phyloP scores from a whole-genome alignment of 1,140 invertebrate genomes.

The Piezodorus guildinii region DNA sequence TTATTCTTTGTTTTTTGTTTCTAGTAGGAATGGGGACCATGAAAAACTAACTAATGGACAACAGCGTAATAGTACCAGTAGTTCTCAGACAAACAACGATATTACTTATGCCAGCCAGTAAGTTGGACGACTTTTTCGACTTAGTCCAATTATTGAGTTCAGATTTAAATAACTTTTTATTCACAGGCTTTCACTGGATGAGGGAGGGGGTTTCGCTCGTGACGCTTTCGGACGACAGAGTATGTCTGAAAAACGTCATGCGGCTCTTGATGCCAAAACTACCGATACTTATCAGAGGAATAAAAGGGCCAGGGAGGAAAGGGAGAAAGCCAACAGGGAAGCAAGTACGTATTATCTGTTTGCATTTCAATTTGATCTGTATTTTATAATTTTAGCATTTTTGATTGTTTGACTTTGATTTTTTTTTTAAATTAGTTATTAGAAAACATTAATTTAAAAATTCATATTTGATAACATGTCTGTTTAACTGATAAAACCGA shows the following conservation, averaged over 20 bases:
- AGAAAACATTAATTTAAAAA: neutral
- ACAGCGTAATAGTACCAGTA: slow-evolving; percentile 28
- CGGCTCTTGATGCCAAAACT: slow-evolving; percentile 83
- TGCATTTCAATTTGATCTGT: neutral
- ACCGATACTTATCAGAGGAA: slow-evolving; percentile 91
- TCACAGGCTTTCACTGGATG: slow-evolving; percentile 54
- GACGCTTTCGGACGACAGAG: slow-evolving; percentile 90
- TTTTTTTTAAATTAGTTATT: neutral
- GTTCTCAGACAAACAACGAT: slow-evolving; percentile 35
- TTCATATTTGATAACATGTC: neutral
- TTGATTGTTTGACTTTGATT: slow-evolving; percentile 1
- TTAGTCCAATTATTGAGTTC: neutral
- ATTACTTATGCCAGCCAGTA: slow-evolving; percentile 62
- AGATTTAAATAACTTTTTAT: slow-evolving; percentile 11
- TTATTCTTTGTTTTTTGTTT: too few species aligned
- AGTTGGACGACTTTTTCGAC: slow-evolving; percentile 25
- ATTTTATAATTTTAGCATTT: neutral
- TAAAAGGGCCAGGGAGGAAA: slow-evolving; percentile 64
- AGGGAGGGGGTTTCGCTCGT: slow-evolving; percentile 58
- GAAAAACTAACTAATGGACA: slow-evolving; percentile 1
- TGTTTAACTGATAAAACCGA: too few species aligned
- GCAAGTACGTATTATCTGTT: slow-evolving; percentile 17
- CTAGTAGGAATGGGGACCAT: neutral
- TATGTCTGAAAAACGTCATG: slow-evolving; percentile 94
- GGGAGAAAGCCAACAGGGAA: slow-evolving; percentile 33